Conservation (phyloP, 2,888 invertebrate species). For the Protodeltote pygarga region DNA sequence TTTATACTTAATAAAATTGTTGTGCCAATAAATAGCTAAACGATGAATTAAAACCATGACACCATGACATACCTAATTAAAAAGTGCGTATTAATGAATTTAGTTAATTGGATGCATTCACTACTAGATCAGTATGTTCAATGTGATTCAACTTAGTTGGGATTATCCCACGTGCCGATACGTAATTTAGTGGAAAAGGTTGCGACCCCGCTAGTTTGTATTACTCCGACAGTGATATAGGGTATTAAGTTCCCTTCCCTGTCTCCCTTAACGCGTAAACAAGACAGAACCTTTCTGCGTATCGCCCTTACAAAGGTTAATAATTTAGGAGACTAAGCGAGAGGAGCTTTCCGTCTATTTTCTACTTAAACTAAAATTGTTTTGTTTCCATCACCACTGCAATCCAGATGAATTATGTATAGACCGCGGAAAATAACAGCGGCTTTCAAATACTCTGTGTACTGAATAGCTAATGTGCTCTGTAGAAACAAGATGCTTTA, state of each 20-base stretch:
- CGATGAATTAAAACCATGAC: constrained; percentile 9
- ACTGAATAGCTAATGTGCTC: constrained; percentile 47
- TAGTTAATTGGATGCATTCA: constrained; percentile 66
- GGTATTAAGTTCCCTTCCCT: constrained; percentile 84
- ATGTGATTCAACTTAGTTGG: constrained; percentile 79
- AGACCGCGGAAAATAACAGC: constrained; percentile 47
- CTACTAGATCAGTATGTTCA: constrained; percentile 60
- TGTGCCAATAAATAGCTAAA: background rate
- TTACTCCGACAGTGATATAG: constrained; percentile 86
- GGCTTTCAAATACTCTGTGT: constrained; percentile 50
- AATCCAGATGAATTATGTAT: constrained; percentile 66
- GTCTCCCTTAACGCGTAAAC: constrained; percentile 85
- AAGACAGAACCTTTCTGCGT: constrained; percentile 84
- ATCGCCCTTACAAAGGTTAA: constrained; percentile 83
- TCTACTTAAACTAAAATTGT: constrained; percentile 78
- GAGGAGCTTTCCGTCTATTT: constrained; percentile 74
- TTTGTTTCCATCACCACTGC: constrained; percentile 71
- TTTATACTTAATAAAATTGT: background rate
- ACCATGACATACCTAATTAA: constrained; percentile 10
- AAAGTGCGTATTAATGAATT: constrained; percentile 12
- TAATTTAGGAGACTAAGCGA: constrained; percentile 84
- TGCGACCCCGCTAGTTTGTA: constrained; percentile 85
- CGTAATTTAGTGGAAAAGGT: constrained; percentile 86
- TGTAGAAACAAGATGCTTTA: constrained; percentile 22
- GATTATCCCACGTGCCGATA: constrained; percentile 84